phyloP scores from a whole-genome alignment of 2,888 invertebrate genomes.

The Ceraclea dissimilis region DNA sequence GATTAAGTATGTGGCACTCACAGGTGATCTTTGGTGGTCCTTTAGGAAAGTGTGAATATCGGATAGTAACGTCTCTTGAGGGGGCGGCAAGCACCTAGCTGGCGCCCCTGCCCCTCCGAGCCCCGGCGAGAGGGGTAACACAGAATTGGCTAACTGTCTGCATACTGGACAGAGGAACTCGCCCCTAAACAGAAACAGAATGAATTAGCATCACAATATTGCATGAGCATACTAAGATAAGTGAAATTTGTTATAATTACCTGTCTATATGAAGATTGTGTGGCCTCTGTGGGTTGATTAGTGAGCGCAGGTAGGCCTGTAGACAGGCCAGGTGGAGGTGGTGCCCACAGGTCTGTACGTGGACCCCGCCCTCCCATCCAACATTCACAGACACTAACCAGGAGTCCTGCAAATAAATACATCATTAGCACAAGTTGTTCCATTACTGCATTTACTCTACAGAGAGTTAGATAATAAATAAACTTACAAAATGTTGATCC shows the following conservation, averaged over 20 bases:
- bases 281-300: slow-evolving; percentile 69
- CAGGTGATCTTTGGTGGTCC: slow-evolving; percentile 59
- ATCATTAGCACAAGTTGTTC: background rate
- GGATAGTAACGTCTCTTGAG: slow-evolving; percentile 35
- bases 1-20: slow-evolving; percentile 34
- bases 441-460: background rate
- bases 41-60: slow-evolving; percentile 54
- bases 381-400: slow-evolving; percentile 74
- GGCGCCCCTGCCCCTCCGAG: slow-evolving; percentile 43
- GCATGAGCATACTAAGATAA: background rate
- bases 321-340: slow-evolving; percentile 93
- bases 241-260: slow-evolving; percentile 31
- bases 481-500: slow-evolving; percentile 64
- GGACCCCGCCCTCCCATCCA: slow-evolving; percentile 87
- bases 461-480: no score
- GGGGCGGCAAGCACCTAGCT: slow-evolving; percentile 29
- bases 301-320: slow-evolving; percentile 80
- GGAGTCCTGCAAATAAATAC: slow-evolving; percentile 47
- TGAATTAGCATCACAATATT: background rate
- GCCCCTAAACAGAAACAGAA: slow-evolving; percentile 43
- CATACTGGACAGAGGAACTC: slow-evolving; percentile 95
- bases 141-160: slow-evolving; percentile 84
- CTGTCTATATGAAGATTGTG: slow-evolving; percentile 64
- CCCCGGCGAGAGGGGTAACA: slow-evolving; percentile 74
- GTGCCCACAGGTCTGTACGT: slow-evolving; percentile 94